These are phyloP conservation scores for Zaprionus ghesquierei DNA, from an alignment of 1,140 invertebrate genomes.

Conservation along the genomic window DNA sequence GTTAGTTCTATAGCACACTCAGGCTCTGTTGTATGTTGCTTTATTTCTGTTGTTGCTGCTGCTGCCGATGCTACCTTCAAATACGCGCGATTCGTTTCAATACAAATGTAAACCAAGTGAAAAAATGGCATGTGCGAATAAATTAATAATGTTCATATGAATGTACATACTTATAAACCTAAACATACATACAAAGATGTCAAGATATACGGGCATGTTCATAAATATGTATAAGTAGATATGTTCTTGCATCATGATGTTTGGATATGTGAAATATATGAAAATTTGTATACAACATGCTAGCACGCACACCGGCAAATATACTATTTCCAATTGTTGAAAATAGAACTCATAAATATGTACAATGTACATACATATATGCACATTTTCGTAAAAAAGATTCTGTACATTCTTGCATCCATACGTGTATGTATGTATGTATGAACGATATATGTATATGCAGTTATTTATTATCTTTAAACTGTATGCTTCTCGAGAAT, in stretches of 20 bases:
- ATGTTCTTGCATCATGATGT: constrained; percentile 21
- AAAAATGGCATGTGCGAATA: constrained; percentile 44
- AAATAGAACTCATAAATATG: neutral
- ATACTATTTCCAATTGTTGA: neutral
- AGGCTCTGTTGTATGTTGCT: constrained; percentile 44
- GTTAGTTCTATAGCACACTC: constrained; percentile 38
- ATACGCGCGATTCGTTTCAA: constrained; percentile 18
- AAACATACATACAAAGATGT: too few relatives aligned
- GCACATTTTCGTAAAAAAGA: too few relatives aligned
- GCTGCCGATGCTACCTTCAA: constrained; percentile 4
- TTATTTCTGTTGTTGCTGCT: neutral
- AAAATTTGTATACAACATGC: constrained; percentile 7
- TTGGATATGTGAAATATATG: constrained; percentile 2
- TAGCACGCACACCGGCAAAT: neutral
- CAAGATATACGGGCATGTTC: too few relatives aligned
- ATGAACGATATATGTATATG: neutral
- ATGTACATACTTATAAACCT: constrained; percentile 15
- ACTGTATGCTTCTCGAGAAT: neutral
- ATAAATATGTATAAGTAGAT: constrained; percentile 35
- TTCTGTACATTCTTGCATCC: too few relatives aligned
- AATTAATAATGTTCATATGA: constrained; percentile 22
- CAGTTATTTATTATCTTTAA: constrained; percentile 20
- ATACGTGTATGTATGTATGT: neutral
- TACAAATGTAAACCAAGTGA: constrained; percentile 11
- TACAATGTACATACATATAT: neutral